Evolutionary conservation across 2,113 vertebrate species (phyloP).

Genomic region (Dicerorhinus sumatrensis): DNA sequence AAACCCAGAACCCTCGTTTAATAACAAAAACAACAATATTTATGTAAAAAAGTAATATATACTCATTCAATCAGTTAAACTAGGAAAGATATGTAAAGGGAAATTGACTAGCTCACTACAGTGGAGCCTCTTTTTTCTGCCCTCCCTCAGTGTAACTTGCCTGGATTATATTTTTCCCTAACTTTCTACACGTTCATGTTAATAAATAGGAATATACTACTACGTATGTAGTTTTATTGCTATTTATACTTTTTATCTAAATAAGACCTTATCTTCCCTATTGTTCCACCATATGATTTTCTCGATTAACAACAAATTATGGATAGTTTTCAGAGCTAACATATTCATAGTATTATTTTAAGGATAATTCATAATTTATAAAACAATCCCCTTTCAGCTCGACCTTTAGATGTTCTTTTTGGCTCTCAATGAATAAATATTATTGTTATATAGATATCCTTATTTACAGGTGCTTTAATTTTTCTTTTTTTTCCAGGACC

Average conservation of each 20-base stretch:
- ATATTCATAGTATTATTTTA: not conserved
- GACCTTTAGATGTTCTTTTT: not conserved
- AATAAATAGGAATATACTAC: not conserved
- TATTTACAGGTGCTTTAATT: not conserved
- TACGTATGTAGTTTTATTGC: not conserved
- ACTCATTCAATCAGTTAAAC: not conserved
- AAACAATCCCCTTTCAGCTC: not conserved
- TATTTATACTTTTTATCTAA: not conserved
- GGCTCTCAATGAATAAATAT: not conserved
- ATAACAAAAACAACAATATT: not conserved
- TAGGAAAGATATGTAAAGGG: not conserved
- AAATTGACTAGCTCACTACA: not conserved
- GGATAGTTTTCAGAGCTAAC: not conserved
- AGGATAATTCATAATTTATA: not conserved
- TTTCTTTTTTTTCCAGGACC: too few species aligned
- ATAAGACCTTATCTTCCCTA: not conserved
- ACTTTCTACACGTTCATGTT: not conserved
- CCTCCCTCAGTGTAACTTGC: not conserved
- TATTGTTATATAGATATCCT: not conserved
- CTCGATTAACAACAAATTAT: not conserved
- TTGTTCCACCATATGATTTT: not conserved
- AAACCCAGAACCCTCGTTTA: not conserved
- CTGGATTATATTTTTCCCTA: too few species aligned
- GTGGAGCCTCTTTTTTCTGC: not conserved
- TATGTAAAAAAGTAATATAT: not conserved